These are phyloP conservation scores for Baryphthengus martii DNA, from an alignment of 2,113 vertebrate species.

Conservation along the genomic window DNA sequence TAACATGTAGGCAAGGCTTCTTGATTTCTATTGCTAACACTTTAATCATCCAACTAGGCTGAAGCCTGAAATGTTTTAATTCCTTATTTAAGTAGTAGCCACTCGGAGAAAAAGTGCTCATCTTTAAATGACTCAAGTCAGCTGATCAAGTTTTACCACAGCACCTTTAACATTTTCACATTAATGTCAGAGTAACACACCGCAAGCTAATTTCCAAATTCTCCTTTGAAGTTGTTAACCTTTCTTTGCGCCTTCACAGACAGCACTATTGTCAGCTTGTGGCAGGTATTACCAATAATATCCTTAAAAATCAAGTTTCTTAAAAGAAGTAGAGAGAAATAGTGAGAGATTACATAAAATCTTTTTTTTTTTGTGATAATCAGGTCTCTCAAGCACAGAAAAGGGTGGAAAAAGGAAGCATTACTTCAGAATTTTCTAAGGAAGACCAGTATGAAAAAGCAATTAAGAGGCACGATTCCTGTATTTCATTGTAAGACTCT, in stretches of 20 bases:
- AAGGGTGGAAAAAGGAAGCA: not conserved
- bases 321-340: not conserved
- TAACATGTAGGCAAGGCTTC: not conserved
- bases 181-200: not conserved
- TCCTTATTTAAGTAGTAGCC: not conserved
- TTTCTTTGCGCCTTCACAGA: not conserved
- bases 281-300: not conserved
- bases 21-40: not conserved
- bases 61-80: not conserved
- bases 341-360: not conserved
- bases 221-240: not conserved
- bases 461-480: not conserved
- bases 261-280: not conserved
- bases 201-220: not conserved
- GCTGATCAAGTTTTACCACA: not conserved
- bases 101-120: not conserved
- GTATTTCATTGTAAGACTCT: not conserved
- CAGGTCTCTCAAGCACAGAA: not conserved
- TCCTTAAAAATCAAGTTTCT: not conserved
- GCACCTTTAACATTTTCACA: not conserved
- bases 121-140: not conserved
- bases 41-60: not conserved
- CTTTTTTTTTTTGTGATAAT: not conserved
- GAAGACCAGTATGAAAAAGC: not conserved
- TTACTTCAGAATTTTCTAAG: not conserved